Percentiles rank a stretch among this genome's conserved stretches.
Conservation (phyloP, 2,113 vertebrate genomes). For the Rhegmatorhina hoffmannsi region DNA sequence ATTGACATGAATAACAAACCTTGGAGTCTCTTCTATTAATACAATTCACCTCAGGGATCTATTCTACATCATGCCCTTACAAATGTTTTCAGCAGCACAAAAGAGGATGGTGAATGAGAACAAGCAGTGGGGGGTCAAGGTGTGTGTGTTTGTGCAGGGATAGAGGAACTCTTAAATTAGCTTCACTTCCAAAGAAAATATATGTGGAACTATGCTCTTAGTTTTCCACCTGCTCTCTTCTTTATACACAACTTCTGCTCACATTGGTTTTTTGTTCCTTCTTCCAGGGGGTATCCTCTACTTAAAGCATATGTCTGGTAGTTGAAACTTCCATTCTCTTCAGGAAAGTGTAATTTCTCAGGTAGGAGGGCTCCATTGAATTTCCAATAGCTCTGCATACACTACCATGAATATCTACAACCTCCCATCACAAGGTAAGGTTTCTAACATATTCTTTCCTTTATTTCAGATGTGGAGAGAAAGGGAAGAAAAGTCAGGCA, state of each 20-base stretch:
- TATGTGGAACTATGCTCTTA: background rate
- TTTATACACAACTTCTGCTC: constrained; percentile 10
- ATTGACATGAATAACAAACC: background rate
- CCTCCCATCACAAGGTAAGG: background rate
- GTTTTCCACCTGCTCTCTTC: background rate
- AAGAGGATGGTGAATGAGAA: constrained; percentile 8
- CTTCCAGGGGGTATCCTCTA: background rate
- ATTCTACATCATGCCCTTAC: background rate
- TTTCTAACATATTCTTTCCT: background rate
- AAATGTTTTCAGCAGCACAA: constrained; percentile 10
- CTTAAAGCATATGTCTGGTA: background rate
- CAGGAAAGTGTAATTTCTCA: background rate
- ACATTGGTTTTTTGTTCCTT: background rate
- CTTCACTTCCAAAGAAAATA: background rate
- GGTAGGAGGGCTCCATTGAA: background rate
- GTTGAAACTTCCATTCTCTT: constrained; percentile 8
- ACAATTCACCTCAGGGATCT: background rate
- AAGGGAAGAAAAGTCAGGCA: background rate
- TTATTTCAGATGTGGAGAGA: background rate
- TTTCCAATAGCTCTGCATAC: background rate
- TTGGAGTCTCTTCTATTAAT: constrained; percentile 3
- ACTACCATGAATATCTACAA: background rate
- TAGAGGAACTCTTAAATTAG: background rate
- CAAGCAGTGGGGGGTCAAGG: background rate
- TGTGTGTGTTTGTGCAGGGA: background rate